Percentiles rank a stretch among this genome's conserved stretches.
phyloP scores from a whole-genome alignment of 2,797 vertebrate species.

The Cercopithecus petaurista region DNA sequence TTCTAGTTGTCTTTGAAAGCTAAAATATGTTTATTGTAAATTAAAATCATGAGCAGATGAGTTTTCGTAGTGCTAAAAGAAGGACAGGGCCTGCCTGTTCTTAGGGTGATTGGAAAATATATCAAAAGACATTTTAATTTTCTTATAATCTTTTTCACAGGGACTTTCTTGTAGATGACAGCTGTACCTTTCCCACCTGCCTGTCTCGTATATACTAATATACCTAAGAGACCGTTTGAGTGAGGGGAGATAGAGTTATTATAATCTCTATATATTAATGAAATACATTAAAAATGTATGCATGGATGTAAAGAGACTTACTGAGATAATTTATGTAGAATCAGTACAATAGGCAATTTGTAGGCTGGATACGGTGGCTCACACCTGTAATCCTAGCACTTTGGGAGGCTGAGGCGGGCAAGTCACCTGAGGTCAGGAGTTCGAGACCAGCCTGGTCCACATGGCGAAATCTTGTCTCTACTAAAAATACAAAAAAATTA shows the following conservation, averaged over 20 bases:
- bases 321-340: constrained; percentile 5
- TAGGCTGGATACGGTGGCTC: background rate
- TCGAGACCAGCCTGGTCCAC: background rate
- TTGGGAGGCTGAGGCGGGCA: background rate
- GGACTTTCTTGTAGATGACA: background rate
- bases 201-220: background rate
- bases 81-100: background rate
- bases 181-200: background rate
- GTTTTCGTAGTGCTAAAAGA: background rate
- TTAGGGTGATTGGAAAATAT: background rate
- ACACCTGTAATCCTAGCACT: background rate
- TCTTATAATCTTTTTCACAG: background rate
- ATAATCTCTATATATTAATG: background rate
- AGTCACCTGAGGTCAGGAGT: background rate
- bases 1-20: background rate
- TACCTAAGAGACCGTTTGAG: background rate
- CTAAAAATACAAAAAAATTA: background rate
- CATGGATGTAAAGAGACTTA: background rate
- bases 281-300: background rate
- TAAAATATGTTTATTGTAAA: background rate
- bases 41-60: background rate
- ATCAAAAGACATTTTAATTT: constrained; percentile 5
- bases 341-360: background rate
- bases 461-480: background rate
- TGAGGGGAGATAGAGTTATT: background rate